phyloP scores from a whole-genome alignment of 2,797 vertebrate genomes.

The Spondyliosoma cantharus region DNA sequence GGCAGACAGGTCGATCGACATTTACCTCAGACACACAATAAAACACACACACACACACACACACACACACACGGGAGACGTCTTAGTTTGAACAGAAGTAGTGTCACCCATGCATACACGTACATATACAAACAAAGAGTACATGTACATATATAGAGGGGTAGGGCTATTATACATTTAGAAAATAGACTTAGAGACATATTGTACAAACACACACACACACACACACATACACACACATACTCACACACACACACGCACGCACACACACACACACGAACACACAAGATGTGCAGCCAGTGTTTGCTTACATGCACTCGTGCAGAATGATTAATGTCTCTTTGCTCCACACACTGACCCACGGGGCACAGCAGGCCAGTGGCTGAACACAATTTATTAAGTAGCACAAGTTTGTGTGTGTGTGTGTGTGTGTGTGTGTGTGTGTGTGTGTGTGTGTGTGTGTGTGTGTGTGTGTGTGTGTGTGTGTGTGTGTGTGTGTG shows the following conservation, averaged over 20 bases:
- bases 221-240: background rate
- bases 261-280: background rate
- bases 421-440: constrained; percentile 45
- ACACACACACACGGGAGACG: background rate
- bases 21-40: constrained; percentile 48
- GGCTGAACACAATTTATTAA: constrained; percentile 79
- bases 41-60: constrained; percentile 22
- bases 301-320: constrained; percentile 67
- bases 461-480: constrained; percentile 33
- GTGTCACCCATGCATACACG: background rate
- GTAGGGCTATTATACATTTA: too few species aligned
- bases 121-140: background rate
- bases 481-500: constrained; percentile 39
- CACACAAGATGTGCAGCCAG: constrained; percentile 42
- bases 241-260: background rate
- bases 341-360: constrained; percentile 74
- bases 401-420: constrained; percentile 48
- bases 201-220: constrained; percentile 5
- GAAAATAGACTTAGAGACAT: constrained; percentile 2
- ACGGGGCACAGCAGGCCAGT: constrained; percentile 72
- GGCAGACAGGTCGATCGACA: constrained; percentile 52
- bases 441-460: constrained; percentile 40
- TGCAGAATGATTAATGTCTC: constrained; percentile 79
- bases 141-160: background rate
- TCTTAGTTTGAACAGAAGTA: background rate